Conservation (phyloP, 2,113 vertebrate species). For the Beaufortia kweichowensis region DNA sequence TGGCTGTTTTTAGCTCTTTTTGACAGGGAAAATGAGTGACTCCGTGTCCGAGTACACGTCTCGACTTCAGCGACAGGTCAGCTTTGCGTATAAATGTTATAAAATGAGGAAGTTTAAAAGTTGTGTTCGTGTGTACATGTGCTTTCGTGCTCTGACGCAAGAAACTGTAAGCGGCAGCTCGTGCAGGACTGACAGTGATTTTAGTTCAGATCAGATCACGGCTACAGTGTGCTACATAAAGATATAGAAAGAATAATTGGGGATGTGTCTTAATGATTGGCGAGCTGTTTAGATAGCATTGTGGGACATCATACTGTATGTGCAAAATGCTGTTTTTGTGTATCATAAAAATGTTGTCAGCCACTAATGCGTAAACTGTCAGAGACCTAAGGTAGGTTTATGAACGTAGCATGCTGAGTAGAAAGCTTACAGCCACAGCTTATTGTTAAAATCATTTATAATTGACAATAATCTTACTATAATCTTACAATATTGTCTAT, state of each 20-base stretch:
- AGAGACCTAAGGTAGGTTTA: too few species aligned
- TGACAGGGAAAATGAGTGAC: conserved; percentile 71
- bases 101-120: neutral
- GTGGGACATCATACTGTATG: neutral
- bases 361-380: too few species aligned
- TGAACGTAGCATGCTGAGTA: too few species aligned
- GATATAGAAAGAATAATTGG: too few species aligned
- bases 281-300: neutral
- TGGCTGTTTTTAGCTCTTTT: neutral
- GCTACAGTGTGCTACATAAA: too few species aligned
- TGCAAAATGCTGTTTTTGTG: too few species aligned
- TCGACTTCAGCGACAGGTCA: conserved; percentile 83
- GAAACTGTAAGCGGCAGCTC: neutral
- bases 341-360: too few species aligned
- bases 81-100: conserved; percentile 5
- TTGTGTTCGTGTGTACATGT: neutral
- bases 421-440: too few species aligned
- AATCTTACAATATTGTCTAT: too few species aligned
- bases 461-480: too few species aligned
- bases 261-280: neutral
- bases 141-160: conserved; percentile 7
- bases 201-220: neutral
- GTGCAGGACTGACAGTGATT: neutral
- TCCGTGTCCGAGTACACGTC: conserved; percentile 68
- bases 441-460: too few species aligned